Evolutionary conservation across 2,797 vertebrate genomes (phyloP), one percentile per base, ranked within the genome.

Genomic region (Tadarida brasiliensis): DNA sequence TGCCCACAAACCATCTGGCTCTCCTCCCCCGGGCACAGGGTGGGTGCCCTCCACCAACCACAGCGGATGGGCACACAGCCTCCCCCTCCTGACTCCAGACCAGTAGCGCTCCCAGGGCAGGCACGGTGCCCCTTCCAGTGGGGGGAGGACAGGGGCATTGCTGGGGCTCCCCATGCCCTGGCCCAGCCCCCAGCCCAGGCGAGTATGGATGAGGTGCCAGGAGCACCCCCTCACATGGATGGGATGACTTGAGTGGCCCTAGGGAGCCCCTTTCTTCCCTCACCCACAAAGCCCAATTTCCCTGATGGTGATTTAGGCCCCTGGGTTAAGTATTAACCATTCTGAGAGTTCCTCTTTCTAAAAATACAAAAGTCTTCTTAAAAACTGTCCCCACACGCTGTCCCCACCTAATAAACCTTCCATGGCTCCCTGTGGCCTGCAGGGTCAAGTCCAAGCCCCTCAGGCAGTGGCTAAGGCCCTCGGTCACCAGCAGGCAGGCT

Each of bases 311-410:
- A 81, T 61, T 87, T 74, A 73, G 56, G 17, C 54, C 74, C 63
- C 35, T 14, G 51, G 73, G 47, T 71, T 87, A 73, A 74, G 59
- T 28, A 86, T 3, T 44, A 76, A 65, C 19, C 33, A n/a, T 70
- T 71, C 83, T 30, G 22, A 17, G 26, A 95, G 47, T 78, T 95
- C 84, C 78, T 87, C 76, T 91, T 81, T 68, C 73, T 73, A 82
- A 81, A 90, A 88, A 77, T n/a, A 35, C 59, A 57, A 76, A 80
- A 35, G n/a, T 57, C 12, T 92, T 78, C 65, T 73, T n/a, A 15
- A 83, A 68, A 77, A 89, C 1, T n/a, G n/a, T n/a, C n/a, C n/a
- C n/a, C 30, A 47, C 26, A n/a, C 2, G 33, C 39, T 63, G 16
- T 12, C 26, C n/a, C 59, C 77, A 51, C 30, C 54, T 71, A 51